Conservation (phyloP, 2,113 vertebrate species). For the Dromas ardeola region DNA sequence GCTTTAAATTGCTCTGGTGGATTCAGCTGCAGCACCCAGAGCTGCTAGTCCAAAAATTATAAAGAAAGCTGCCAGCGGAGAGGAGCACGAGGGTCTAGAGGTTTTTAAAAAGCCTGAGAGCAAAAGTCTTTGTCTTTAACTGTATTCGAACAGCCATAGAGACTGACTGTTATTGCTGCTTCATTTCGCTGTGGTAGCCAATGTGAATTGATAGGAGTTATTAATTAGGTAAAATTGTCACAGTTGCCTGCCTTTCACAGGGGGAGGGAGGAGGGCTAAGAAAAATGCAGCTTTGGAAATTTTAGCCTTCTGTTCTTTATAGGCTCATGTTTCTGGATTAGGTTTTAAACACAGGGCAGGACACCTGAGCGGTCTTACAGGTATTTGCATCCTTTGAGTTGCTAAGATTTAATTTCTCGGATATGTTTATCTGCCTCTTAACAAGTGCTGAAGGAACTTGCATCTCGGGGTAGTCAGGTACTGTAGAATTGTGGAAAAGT, state of each 20-base stretch:
- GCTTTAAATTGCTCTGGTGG: neutral
- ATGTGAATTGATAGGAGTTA: neutral
- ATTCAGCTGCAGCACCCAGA: neutral
- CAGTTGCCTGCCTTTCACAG: neutral
- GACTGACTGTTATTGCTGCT: neutral
- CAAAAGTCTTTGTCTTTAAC: neutral
- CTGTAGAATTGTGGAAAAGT: no score
- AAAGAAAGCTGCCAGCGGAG: no score
- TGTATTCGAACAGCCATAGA: neutral
- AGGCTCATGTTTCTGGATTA: neutral
- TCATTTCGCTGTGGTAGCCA: neutral
- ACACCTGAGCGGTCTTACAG: rapidly evolving
- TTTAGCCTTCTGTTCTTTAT: neutral
- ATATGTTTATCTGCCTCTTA: neutral
- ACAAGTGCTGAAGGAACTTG: neutral
- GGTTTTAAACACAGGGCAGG: neutral
- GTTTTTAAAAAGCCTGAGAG: neutral
- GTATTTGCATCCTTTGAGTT: neutral
- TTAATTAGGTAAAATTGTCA: neutral
- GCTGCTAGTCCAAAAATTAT: neutral
- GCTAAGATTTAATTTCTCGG: neutral
- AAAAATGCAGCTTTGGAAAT: neutral
- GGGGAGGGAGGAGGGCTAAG: neutral
- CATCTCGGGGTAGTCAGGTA: rapidly evolving
- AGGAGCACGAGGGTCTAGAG: neutral